phyloP scores from a whole-genome alignment of 2,797 vertebrate species.

The Lepilemur ruficaudatus region DNA sequence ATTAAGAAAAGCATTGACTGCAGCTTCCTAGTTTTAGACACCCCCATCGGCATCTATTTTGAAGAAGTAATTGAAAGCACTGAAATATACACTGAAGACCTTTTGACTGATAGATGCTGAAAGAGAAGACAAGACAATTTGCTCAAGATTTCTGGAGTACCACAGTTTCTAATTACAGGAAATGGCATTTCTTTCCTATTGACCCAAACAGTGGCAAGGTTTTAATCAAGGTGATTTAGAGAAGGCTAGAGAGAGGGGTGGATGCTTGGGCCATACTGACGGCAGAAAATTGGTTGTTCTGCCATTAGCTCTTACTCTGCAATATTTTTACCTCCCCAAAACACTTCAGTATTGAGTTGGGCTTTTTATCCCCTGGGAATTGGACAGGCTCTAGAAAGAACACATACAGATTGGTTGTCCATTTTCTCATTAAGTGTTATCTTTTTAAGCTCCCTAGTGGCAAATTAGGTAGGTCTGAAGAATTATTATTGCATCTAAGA shows the following conservation, averaged over 20 bases:
- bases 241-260: not conserved
- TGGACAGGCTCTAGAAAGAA: slow-evolving; percentile 50
- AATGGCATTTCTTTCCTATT: slow-evolving; percentile 8
- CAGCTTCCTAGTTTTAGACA: slow-evolving; percentile 26
- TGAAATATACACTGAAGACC: not conserved
- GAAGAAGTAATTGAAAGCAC: slow-evolving; percentile 38
- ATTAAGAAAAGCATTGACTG: slow-evolving; percentile 21
- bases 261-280: not conserved
- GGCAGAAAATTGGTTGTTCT: not conserved
- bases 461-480: slow-evolving; percentile 65
- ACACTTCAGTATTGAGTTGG: slow-evolving; percentile 21
- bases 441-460: slow-evolving; percentile 54
- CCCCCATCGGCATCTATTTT: not conserved
- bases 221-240: slow-evolving; percentile 21
- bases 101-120: not conserved
- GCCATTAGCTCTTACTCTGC: not conserved
- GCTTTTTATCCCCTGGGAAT: slow-evolving; percentile 24
- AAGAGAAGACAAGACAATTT: not conserved
- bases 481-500: slow-evolving; percentile 53
- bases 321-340: not conserved
- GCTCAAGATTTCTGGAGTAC: slow-evolving; percentile 33
- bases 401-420: slow-evolving; percentile 24
- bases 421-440: slow-evolving; percentile 67
- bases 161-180: not conserved
- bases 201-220: not conserved